Base-by-base conservation (phyloP, 1,140 invertebrate species). In the Hirudo medicinalis region DNA sequence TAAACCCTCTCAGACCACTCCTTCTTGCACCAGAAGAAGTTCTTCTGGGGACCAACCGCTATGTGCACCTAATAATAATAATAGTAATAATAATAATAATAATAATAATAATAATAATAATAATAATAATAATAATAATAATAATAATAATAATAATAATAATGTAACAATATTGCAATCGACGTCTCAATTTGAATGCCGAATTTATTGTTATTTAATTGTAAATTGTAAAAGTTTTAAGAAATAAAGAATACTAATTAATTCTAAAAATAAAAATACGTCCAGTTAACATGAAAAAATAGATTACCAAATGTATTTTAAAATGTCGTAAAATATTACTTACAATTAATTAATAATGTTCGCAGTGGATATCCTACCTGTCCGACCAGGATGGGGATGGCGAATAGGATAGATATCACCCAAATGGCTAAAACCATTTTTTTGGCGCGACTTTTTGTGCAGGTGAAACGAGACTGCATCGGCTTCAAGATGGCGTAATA, bases 401-500 rank as follows among this genome's bases (percentile, higher is more conserved):
- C 79, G n/a, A 81, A 75, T 5, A 80, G n/a, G 15, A 79, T 73
- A 0, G 88, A 86, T 4, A 84, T 74, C 0, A 85, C 74, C 88
- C 88, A 89, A 13, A 86, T 86, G n/a, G 85, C 76, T 40, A 85
- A 75, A 68, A 88, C 87, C 57, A 87, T 87, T 74, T 83, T 84
- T 74, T 86, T 84, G 0, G 88, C 87, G 75, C 88, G 86, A 73
- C 87, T 87, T 60, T 87, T 86, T 0, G 88, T 89, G 73, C 88
- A 89, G 11, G 86, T 85, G 76, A 88, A 89, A 75, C 88, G 87
- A 19, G 88, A 88, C 76, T 84, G 86, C 85, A 90, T 88, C 2
- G 88, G 89, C 81, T 89, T 87, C 40, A 89, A 84, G 70, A 90
- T 90, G 36, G 88, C 89, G 74, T 89, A 89, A 79, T 89, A 90